Base-by-base conservation (phyloP, 2,113 vertebrate genomes). In the Hirundichthys speculiger region DNA sequence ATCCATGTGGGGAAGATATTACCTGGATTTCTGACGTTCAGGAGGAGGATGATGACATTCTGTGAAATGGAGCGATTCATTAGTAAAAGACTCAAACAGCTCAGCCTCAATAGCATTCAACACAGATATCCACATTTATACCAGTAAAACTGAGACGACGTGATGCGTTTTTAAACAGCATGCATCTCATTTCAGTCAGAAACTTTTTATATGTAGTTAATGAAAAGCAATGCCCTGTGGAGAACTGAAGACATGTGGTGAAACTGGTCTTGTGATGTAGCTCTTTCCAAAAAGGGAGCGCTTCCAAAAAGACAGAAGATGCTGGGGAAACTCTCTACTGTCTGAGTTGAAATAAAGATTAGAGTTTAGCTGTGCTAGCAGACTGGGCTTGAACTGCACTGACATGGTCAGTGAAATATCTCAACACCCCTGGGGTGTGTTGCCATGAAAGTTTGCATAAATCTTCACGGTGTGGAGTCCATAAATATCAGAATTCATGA, bases 21-120 rank as follows among this genome's bases (percentile, higher is more conserved):
- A 75, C 82, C 74, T 73, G 73, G 13, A 69, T 58, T 71, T 55
- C 61, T 67, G 46, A 64, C 60, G 52, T 46, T 68, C 64, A 66
- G 20, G 24, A 19, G 20, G 72, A 72, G 54, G 80, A 81, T 88
- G 84, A 89, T 75, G 87, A 87, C 83, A 89, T 75, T 57, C 54
- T 12, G 34, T 72, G 87, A 80, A 89, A 89, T 73, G 50, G 45
- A 73, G 51, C 73, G 62, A 70, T 80, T 84, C 73, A 82, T 80
- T 65, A 78, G 63, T 68, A 50, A 85, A 73, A 70, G 64, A 62
- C 73, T 80, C 43, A 66, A 65, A 70, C 58, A 43, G 66, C 64
- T 72, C 51, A 48, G 47, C 69, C 65, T 59, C 71, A 46, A 46
- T 82, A 41, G 75, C 63, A 64, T 80, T 79, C 69, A 66, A 21